Conservation (phyloP, 1,140 invertebrate genomes). For the Philotrypesis tridentata region DNA sequence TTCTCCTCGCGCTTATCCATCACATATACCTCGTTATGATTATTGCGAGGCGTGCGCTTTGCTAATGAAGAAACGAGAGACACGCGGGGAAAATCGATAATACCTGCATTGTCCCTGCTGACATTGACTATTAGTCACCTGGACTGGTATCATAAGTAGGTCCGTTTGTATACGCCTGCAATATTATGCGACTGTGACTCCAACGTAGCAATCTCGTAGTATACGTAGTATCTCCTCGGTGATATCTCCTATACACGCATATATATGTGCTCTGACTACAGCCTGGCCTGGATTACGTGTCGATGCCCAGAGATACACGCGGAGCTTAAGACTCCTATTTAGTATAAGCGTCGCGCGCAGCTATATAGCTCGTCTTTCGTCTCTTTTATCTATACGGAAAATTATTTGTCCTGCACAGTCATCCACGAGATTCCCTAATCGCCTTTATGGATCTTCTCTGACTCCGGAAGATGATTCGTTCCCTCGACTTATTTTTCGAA, state of each 20-base stretch:
- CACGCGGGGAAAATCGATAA: background rate
- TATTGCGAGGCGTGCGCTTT: background rate
- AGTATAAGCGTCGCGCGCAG: no score
- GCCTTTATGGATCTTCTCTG: background rate
- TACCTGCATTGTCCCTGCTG: slow-evolving; percentile 1
- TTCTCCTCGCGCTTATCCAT: background rate
- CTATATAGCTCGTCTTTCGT: background rate
- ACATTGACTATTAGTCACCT: background rate
- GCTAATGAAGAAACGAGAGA: background rate
- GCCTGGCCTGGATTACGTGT: background rate
- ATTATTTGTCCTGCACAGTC: background rate
- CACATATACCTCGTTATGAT: background rate
- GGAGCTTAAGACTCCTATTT: background rate
- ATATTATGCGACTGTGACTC: no score
- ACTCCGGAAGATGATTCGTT: background rate
- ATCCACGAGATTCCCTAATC: background rate
- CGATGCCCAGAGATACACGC: background rate
- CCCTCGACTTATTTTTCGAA: no score
- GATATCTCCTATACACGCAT: background rate
- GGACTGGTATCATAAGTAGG: background rate
- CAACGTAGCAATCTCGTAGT: no score
- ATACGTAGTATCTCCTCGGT: background rate
- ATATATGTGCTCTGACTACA: background rate
- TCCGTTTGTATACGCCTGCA: no score
- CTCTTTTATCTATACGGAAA: background rate